phyloP scores from a whole-genome alignment of 1,140 invertebrate species.

The Cephus cinctus region DNA sequence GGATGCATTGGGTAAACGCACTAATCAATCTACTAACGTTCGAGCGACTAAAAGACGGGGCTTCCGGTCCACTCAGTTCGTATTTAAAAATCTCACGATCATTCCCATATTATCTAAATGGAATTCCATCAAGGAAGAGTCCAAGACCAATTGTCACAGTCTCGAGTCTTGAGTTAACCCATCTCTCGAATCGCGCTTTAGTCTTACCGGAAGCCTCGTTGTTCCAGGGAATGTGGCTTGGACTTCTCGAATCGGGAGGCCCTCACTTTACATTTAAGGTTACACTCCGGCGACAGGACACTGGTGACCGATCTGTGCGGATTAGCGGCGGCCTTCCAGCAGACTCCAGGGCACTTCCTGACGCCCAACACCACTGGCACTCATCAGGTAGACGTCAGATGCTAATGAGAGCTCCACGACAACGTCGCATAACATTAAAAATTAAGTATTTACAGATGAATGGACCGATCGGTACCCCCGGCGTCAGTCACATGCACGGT shows the following conservation, averaged over 20 bases:
- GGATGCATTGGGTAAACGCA: too few species aligned
- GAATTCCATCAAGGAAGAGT: too few species aligned
- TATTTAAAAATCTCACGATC: too few species aligned
- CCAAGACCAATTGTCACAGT: too few species aligned
- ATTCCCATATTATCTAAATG: too few species aligned
- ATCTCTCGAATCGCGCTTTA: too few species aligned
- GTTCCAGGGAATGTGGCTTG: constrained; percentile 63
- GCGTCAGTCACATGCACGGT: constrained; percentile 52
- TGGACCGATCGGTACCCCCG: constrained; percentile 44
- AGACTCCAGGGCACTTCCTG: constrained; percentile 62
- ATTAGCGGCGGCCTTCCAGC: constrained; percentile 71
- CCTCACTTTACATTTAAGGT: constrained; percentile 73
- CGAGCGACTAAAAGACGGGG: too few species aligned
- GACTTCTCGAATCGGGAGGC: constrained; percentile 71
- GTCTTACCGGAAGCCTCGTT: too few species aligned
- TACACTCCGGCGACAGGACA: constrained; percentile 81
- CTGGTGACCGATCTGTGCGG: constrained; percentile 84
- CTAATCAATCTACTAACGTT: too few species aligned
- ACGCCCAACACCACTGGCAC: constrained; percentile 57
- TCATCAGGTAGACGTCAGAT: constrained; percentile 49
- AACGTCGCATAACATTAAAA: constrained; percentile 4
- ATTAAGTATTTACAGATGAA: constrained; percentile 45
- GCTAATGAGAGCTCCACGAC: background rate
- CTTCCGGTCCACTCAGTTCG: too few species aligned
- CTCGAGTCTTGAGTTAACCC: too few species aligned